These are phyloP conservation scores for Semotilus atromaculatus DNA, from an alignment of 2,797 vertebrate species.

Conservation along the genomic window DNA sequence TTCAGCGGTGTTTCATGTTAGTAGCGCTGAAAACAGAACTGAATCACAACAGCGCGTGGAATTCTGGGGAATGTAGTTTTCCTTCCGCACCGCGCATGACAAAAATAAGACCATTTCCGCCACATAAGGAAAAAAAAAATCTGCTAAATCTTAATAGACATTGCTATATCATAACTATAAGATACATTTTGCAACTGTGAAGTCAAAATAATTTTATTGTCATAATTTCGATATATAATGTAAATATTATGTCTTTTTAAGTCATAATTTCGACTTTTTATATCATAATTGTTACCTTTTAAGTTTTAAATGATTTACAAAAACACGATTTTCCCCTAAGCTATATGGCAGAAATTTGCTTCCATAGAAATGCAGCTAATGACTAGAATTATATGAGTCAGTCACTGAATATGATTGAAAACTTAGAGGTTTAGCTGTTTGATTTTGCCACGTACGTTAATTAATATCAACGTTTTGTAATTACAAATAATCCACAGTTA, in stretches of 20 bases:
- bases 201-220: too few species aligned
- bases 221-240: not conserved
- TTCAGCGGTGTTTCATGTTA: not conserved
- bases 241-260: too few species aligned
- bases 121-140: not conserved
- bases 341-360: not conserved
- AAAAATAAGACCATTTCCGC: not conserved
- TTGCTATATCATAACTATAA: not conserved
- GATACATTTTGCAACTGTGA: too few species aligned
- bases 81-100: not conserved
- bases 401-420: not conserved
- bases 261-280: not conserved
- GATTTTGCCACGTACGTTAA: not conserved
- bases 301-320: not conserved
- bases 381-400: not conserved
- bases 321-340: not conserved
- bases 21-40: conserved; percentile 32
- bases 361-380: not conserved
- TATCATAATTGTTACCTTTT: not conserved
- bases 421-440: not conserved
- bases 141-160: not conserved
- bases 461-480: not conserved
- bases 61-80: conserved; percentile 81
- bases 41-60: conserved; percentile 67
- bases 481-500: not conserved